A percentile compares a stretch with the other conserved stretches of the same genome.
Conservation (phyloP, 2,888 invertebrate genomes). For the Panopea generosa region DNA sequence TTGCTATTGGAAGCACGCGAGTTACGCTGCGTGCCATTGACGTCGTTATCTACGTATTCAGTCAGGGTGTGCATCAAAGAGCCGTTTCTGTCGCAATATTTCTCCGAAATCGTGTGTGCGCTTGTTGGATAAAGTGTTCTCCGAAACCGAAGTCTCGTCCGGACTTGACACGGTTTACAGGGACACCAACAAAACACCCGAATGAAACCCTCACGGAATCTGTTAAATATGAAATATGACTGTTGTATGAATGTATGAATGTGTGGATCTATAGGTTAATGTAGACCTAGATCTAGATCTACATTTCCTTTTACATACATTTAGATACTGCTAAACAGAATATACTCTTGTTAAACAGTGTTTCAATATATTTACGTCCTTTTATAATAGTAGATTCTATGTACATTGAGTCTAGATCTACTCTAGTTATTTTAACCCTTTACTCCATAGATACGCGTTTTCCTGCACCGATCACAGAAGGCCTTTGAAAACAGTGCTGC, state of each 20-base stretch:
- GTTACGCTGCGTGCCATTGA: constrained; percentile 12
- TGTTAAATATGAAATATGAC: constrained; percentile 86
- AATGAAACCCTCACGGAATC: constrained; percentile 96
- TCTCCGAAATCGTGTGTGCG: constrained; percentile 75
- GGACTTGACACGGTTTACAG: constrained; percentile 86
- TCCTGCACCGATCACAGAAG: too few relatives aligned
- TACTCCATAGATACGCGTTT: too few relatives aligned
- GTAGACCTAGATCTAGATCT: background rate
- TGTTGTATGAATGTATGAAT: background rate
- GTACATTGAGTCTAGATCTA: too few relatives aligned
- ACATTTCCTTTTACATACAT: too few relatives aligned
- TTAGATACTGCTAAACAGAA: too few relatives aligned
- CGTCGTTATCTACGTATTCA: constrained; percentile 72
- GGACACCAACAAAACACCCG: constrained; percentile 96
- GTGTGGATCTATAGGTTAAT: background rate
- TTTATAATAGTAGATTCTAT: too few relatives aligned
- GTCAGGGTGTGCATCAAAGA: constrained; percentile 79
- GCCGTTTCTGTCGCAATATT: constrained; percentile 77
- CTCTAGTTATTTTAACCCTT: too few relatives aligned
- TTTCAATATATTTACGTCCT: too few relatives aligned
- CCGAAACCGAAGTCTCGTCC: constrained; percentile 69
- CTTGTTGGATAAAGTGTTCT: constrained; percentile 72
- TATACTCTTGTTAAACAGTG: too few relatives aligned
- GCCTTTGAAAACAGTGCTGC: too few relatives aligned
- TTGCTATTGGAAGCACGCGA: background rate